phyloP scores from a whole-genome alignment of 2,113 vertebrate species.

The Sylvia atricapilla region DNA sequence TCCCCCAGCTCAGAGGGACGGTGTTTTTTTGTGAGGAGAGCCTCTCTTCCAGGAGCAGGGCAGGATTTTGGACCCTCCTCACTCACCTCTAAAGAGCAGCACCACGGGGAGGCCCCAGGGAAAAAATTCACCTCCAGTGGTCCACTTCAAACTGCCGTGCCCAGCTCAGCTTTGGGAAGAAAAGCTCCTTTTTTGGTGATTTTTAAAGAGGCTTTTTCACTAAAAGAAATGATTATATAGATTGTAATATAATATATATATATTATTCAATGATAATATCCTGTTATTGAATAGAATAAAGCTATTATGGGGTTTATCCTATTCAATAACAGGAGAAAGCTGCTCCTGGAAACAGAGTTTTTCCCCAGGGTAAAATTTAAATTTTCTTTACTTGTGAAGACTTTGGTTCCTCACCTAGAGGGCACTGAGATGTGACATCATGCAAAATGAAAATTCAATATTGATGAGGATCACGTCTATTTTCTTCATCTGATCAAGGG shows the following conservation, averaged over 20 bases:
- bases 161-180: background rate
- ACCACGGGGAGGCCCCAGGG: background rate
- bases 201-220: background rate
- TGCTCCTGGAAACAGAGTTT: background rate
- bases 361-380: background rate
- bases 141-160: background rate
- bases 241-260: too few relatives aligned
- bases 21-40: background rate
- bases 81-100: background rate
- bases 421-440: background rate
- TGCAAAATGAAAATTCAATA: background rate
- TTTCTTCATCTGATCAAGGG: background rate
- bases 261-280: too few relatives aligned
- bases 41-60: background rate
- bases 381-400: background rate
- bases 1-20: background rate
- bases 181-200: background rate
- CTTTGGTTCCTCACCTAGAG: background rate
- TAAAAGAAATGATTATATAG: background rate
- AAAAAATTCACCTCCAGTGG: background rate
- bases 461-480: background rate
- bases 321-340: background rate
- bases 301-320: too few relatives aligned
- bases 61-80: background rate
- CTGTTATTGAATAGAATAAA: too few relatives aligned